Conservation (phyloP, 2,113 vertebrate species). For the Syngnathus scovelli region DNA sequence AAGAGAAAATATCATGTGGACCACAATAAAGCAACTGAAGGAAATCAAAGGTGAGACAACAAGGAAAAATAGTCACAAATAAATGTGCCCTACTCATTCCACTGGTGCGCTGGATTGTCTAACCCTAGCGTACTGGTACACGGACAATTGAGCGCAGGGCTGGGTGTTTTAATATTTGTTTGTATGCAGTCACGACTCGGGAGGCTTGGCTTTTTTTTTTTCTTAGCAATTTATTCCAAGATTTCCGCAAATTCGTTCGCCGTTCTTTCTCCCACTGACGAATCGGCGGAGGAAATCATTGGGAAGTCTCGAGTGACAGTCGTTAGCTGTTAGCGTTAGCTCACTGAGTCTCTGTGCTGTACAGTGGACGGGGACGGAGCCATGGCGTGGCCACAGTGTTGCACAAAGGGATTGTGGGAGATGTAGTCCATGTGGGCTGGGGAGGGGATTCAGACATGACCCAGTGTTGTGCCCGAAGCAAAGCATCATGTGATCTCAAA, state of each 20-base stretch:
- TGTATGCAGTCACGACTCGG: neutral
- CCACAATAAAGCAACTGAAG: too few relatives aligned
- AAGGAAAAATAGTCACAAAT: too few relatives aligned
- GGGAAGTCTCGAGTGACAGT: neutral
- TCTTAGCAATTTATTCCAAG: slow-evolving; percentile 4
- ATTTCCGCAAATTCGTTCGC: neutral
- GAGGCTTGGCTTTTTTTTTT: neutral
- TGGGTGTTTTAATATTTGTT: too few relatives aligned
- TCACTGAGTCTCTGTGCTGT: neutral
- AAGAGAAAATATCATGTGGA: too few relatives aligned
- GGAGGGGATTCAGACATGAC: neutral
- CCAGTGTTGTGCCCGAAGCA: slow-evolving; percentile 30
- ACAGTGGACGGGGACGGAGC: neutral
- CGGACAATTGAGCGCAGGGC: too few relatives aligned
- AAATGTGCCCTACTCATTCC: too few relatives aligned
- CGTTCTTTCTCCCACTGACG: neutral
- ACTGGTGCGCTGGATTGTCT: too few relatives aligned
- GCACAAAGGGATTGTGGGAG: neutral
- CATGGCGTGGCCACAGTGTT: slow-evolving; percentile 1
- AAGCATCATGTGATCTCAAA: slow-evolving; percentile 38
- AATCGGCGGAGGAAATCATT: neutral
- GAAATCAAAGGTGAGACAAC: too few relatives aligned
- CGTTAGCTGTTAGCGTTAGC: neutral
- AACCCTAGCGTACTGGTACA: too few relatives aligned
- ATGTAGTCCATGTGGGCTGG: neutral